phyloP scores from a whole-genome alignment of 2,113 vertebrate genomes.

The Percopsis transmontana region DNA sequence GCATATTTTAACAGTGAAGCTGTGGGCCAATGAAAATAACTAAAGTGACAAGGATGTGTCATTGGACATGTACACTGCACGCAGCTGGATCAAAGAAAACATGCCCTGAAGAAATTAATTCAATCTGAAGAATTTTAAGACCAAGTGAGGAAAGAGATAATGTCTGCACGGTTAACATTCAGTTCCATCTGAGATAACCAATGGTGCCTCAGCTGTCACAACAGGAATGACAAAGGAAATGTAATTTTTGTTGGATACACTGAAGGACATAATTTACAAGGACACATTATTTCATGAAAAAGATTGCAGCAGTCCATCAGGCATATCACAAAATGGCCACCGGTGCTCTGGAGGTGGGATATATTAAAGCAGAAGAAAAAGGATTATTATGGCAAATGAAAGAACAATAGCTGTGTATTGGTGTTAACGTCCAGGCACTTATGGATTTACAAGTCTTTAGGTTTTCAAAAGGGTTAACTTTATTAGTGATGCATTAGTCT shows the following conservation, averaged over 20 bases:
- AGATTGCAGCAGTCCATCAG: too few relatives aligned
- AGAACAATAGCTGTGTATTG: too few relatives aligned
- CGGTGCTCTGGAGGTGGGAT: too few relatives aligned
- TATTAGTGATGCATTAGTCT: too few relatives aligned
- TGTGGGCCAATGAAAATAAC: conserved; percentile 16
- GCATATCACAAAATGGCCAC: too few relatives aligned
- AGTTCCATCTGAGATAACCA: conserved; percentile 22
- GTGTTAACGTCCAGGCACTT: too few relatives aligned
- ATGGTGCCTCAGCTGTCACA: conserved; percentile 10
- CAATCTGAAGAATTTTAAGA: conserved; percentile 33
- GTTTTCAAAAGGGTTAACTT: too few relatives aligned
- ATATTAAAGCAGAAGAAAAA: too few relatives aligned
- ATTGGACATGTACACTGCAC: background rate
- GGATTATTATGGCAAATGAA: too few relatives aligned
- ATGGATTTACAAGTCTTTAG: too few relatives aligned
- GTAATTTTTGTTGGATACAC: conserved; percentile 2
- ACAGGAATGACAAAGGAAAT: background rate
- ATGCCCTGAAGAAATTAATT: conserved; percentile 35
- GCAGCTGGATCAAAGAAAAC: conserved; percentile 27
- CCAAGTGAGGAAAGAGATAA: conserved; percentile 18
- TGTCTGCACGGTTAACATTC: conserved; percentile 10
- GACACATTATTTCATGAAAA: background rate
- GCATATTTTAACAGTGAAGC: conserved; percentile 36
- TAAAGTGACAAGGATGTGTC: conserved; percentile 32
- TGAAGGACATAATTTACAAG: conserved; percentile 28